These are phyloP conservation scores for chimpanzee (Pan troglodytes) DNA, from an alignment of 2,113 vertebrate species.

Conservation along the genomic window DNA sequence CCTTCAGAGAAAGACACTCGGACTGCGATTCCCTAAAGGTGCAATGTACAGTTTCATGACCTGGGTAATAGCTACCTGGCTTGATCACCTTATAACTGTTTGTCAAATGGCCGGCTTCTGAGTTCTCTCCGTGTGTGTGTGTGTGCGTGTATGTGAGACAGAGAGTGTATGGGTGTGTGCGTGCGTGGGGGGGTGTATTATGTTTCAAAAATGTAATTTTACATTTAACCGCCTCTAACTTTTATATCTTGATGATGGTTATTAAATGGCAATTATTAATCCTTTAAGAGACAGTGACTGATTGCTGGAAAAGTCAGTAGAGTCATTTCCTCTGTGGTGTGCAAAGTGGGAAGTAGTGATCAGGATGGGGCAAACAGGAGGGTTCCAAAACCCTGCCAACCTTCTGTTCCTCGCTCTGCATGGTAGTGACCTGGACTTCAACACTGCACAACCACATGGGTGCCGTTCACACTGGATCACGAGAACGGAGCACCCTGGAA, in stretches of 20 bases:
- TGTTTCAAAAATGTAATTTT: background rate
- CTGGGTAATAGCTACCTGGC: background rate
- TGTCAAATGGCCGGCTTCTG: background rate
- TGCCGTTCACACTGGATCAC: accelerated
- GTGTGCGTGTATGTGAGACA: too few relatives aligned
- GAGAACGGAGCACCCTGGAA: accelerated
- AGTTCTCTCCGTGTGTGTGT: background rate
- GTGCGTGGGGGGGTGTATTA: background rate
- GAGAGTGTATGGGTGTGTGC: too few relatives aligned
- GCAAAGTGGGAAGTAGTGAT: too few relatives aligned
- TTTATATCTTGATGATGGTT: background rate
- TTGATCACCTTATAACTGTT: background rate
- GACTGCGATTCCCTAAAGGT: background rate
- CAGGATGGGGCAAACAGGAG: too few relatives aligned
- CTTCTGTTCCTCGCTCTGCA: background rate
- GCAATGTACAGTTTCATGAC: background rate
- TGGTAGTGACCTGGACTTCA: too few relatives aligned
- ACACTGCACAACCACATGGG: accelerated
- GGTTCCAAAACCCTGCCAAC: background rate
- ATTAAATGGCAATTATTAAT: background rate
- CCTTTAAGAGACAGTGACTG: background rate
- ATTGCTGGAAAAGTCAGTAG: background rate
- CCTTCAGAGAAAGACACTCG: background rate
- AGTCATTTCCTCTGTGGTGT: background rate
- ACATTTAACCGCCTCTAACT: background rate